phyloP scores from a whole-genome alignment of 1,140 invertebrate species.

The Halesus radiatus region DNA sequence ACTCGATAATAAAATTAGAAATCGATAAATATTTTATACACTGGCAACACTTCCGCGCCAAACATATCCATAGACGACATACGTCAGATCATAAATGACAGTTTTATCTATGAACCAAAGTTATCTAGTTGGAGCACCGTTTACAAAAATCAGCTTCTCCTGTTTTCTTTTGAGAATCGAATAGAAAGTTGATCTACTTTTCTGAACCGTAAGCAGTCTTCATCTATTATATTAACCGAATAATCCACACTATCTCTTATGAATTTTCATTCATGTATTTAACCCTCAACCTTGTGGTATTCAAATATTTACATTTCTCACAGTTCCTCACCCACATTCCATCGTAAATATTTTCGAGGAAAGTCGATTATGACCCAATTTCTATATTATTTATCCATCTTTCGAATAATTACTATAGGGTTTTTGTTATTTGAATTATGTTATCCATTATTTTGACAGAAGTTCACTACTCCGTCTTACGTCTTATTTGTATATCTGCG shows the following conservation, averaged over 20 bases:
- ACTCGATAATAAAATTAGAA: too few relatives aligned
- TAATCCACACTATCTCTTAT: not conserved
- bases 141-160: not conserved
- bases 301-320: constrained; percentile 2
- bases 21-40: too few relatives aligned
- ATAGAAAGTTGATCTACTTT: not conserved
- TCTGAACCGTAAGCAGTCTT: not conserved
- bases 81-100: not conserved
- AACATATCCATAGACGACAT: too few relatives aligned
- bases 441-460: too few relatives aligned
- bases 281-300: not conserved
- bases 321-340: not conserved
- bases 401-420: not conserved
- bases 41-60: too few relatives aligned
- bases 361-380: constrained; percentile 9
- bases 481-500: not conserved
- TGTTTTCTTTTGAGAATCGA: not conserved
- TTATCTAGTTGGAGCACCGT: not conserved
- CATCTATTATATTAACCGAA: not conserved
- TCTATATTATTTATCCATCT: not conserved
- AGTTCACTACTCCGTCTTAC: not conserved
- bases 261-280: not conserved
- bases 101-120: not conserved
- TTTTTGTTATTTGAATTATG: not conserved
- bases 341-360: not conserved